Evolutionary conservation across 2,888 invertebrate genomes (phyloP), one percentile per base, ranked within the genome.

Genomic region (Stenoptilia bipunctidactyla): DNA sequence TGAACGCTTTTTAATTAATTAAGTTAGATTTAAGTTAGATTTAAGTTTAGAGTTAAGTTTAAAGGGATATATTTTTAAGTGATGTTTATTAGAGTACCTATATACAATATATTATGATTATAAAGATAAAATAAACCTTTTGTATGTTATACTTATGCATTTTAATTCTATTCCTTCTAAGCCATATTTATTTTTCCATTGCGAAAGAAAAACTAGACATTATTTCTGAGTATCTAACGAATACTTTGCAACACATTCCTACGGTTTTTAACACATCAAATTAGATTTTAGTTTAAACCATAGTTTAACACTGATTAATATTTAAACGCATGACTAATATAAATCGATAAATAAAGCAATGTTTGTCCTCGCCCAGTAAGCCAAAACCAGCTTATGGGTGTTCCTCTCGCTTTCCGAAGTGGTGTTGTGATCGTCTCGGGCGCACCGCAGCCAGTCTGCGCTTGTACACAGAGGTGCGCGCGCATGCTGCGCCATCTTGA

Each of bases 321-420:
- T 20, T 20, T 20, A 20, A 20, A 20, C 20, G 20, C 8, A 20
- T 20, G 20, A 20, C 20, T 3, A 47, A 49, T 50, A 51, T 54
- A 53, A 58, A 61, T 59, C 59, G 56, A 56, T 64, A 64, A 64
- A 53, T 61, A 56, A 56, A 62, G 64, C 20, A 61, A 55, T 57
- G 53, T 52, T 65, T 75, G 79, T 75, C 80, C 80, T 80, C 79
- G 76, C 51, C 53, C 56, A 68, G n/a, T n/a, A n/a, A n/a, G 61
- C 60, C 60, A 66, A 76, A 80, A 80, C 77, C 64, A 53, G 77
- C 74, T 76, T 66, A 58, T 58, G 65, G 67, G 57, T 70, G 67
- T 69, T 76, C 77, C 77, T 79, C 77, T 80, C 80, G 76, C 74
- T 70, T 69, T 72, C 65, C 52, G 67, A 61, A 64, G 65, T 61